A percentile compares a stretch with the other conserved stretches of the same genome.
Evolutionary conservation across 35 echinoderm and acorn worm species (phyloP).

Genomic region (Lytechinus variegatus): DNA sequence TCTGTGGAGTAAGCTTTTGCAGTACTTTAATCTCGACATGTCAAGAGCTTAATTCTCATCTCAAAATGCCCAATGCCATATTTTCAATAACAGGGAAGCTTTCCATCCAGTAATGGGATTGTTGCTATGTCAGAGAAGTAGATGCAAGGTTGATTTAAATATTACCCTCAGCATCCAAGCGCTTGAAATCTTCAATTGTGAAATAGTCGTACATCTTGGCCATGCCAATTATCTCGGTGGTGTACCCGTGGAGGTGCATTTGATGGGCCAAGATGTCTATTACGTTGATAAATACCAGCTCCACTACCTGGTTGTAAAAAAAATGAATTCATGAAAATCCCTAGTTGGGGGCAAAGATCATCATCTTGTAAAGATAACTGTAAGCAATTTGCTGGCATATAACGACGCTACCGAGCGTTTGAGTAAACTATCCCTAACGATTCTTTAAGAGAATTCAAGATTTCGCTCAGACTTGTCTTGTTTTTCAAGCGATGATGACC

Average conservation of each 20-base stretch:
- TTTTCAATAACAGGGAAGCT: too few species aligned
- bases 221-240: background rate
- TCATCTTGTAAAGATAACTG: too few species aligned
- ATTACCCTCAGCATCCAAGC: constrained; percentile 1
- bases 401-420: background rate
- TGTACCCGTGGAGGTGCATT: constrained; percentile 15
- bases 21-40: too few species aligned
- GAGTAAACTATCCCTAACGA: background rate
- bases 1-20: too few species aligned
- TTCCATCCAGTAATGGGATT: too few species aligned
- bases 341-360: too few species aligned
- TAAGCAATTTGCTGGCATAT: background rate
- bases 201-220: background rate
- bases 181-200: constrained; percentile 1
- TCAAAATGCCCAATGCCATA: too few species aligned
- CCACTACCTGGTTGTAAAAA: constrained; percentile 28
- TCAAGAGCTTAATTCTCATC: too few species aligned
- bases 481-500: background rate
- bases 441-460: background rate
- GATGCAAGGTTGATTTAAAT: too few species aligned
- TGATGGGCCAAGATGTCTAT: background rate
- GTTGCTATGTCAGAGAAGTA: too few species aligned
- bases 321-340: background rate
- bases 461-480: background rate
- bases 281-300: background rate